Base-by-base conservation (phyloP, 2,113 vertebrate species). In the Chauna torquata region DNA sequence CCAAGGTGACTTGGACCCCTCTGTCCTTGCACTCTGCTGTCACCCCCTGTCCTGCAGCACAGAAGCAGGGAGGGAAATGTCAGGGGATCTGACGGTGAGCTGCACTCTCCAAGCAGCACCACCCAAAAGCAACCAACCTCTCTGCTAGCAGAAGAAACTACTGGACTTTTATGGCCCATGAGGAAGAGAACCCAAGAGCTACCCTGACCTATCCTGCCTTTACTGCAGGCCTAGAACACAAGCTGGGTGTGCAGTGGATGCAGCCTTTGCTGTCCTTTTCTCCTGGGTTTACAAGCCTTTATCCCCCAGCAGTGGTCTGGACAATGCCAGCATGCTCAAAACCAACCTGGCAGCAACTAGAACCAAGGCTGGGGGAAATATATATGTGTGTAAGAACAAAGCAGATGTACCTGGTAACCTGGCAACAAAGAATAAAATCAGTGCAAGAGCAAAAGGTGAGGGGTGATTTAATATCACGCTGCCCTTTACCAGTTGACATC, bases 371-470 rank as follows among this genome's bases (percentile, higher is more conserved):
- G 47, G n/a, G 45, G 12, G 34, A 4, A 85, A 91, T 52, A 86
- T 3, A 7, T 50, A 49, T 6, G 30, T 45, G 9, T 62, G 28
- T 64, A 86, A 90, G 82, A 95, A 82, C 62, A 82, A 92, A 44
- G 82, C 77, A 86, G 85, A 92, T 69, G 58, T 74, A 89, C 47
- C 49, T 59, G 66, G 93, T 96, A 95, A 81, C 92, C 88, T 93
- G 95, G 96, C 95, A 97, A 97, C 96, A 91, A 91, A 92, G 69
- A 92, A 88, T 45, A 94, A 84, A 92, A 96, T 91, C 79, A 66
- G 75, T 86, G 79, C 40, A 92, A 81, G 85, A 77, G 87, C 62
- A 89, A 97, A 96, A 97, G 89, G 94, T 97, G 94, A 97, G 86
- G 66, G 57, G 93, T 94, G 95, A 95, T 94, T 93, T 94, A 95